Evolutionary conservation across 2,113 vertebrate species (phyloP).

Genomic region (Merops nubicus): DNA sequence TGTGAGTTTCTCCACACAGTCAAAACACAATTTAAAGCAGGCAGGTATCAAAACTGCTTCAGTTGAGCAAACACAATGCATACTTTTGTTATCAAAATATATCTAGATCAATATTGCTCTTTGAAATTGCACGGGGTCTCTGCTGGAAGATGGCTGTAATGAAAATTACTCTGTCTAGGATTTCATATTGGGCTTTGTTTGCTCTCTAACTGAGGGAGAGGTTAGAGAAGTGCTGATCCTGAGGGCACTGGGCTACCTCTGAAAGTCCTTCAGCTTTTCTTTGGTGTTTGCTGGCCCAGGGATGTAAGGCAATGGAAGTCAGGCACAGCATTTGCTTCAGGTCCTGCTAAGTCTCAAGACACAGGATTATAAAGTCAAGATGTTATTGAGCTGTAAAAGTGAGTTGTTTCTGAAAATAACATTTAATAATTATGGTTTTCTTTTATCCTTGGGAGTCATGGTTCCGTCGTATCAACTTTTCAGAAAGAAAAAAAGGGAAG

Average conservation of each 20-base stretch:
- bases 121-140: not conserved
- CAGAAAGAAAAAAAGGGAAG: not conserved
- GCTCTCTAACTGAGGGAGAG: not conserved
- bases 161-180: not conserved
- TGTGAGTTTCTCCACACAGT: not conserved
- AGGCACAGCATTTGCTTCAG: not conserved
- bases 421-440: not conserved
- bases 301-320: not conserved
- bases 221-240: not conserved
- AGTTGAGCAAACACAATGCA: not conserved
- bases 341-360: not conserved
- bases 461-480: not conserved
- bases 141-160: not conserved
- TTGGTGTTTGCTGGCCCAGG: not conserved
- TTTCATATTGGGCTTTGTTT: not conserved
- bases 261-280: not conserved
- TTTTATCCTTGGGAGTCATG: not conserved
- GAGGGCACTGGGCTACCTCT: not conserved
- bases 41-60: not conserved
- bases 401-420: not conserved
- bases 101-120: not conserved
- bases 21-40: slow-evolving; percentile 1
- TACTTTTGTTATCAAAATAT: slow-evolving; percentile 7
- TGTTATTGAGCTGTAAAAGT: not conserved
- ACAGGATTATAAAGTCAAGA: not conserved